Conservation (phyloP, 2,888 invertebrate species). For the Drosophila merina region DNA sequence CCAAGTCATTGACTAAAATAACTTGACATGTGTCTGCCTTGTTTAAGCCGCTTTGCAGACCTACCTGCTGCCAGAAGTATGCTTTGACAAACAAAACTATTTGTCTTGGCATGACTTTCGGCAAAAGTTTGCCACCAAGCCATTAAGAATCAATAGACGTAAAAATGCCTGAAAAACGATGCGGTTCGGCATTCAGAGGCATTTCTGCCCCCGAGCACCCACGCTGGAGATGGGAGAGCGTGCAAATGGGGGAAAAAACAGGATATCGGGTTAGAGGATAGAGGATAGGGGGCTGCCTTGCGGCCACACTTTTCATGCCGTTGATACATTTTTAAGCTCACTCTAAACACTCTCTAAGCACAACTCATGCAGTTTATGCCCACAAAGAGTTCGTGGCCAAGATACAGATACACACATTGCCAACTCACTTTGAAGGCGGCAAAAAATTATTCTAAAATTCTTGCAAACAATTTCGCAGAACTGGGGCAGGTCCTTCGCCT, state of each 20-base stretch:
- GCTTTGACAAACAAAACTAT: slow-evolving; percentile 73
- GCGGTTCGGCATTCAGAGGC: slow-evolving; percentile 42
- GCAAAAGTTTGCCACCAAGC: slow-evolving; percentile 45
- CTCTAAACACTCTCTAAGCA: slow-evolving; percentile 77
- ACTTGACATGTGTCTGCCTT: slow-evolving; percentile 28
- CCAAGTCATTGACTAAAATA: slow-evolving; percentile 56
- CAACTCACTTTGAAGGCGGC: slow-evolving; percentile 37
- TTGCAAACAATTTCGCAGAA: slow-evolving; percentile 77
- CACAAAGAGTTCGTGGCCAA: slow-evolving; percentile 37
- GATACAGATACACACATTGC: slow-evolving; percentile 25
- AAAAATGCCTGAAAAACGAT: slow-evolving; percentile 68
- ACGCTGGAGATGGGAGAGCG: slow-evolving; percentile 7
- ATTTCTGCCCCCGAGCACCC: slow-evolving; percentile 52
- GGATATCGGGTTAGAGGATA: neutral
- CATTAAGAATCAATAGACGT: slow-evolving; percentile 68
- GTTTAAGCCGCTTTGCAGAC: neutral
- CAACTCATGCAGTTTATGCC: slow-evolving; percentile 72
- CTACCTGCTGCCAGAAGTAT: slow-evolving; percentile 49
- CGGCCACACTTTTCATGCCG: slow-evolving; percentile 72
- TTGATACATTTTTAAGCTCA: slow-evolving; percentile 79
- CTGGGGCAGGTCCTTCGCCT: slow-evolving; percentile 37
- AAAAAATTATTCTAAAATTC: slow-evolving; percentile 81
- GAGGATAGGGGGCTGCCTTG: slow-evolving; percentile 37
- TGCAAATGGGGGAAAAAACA: slow-evolving; percentile 1
- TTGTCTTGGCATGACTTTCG: slow-evolving; percentile 67